Base-by-base conservation (phyloP, 2,888 invertebrate genomes). In the Drosophila imparisetae region DNA sequence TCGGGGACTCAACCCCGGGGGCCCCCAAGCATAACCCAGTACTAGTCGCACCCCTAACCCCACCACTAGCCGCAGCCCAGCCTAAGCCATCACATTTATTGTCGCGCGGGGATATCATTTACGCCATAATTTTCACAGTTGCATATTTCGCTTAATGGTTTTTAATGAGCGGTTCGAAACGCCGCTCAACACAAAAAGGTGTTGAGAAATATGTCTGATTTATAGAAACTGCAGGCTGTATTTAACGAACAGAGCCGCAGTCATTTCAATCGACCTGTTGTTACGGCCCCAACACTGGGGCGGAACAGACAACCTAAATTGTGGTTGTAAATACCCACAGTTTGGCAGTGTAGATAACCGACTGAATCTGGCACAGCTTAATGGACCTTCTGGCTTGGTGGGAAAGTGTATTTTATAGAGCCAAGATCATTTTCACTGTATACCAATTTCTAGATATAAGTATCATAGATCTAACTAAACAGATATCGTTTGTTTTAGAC, bases 71-170 rank as follows among this genome's bases (percentile, higher is more conserved):
- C 32, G 40, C 11, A 13, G 13, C 5, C 7, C 24, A 8, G 15
- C 11, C 11, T 18, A 10, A 30, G 24, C 38, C 27, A 48, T 66
- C 54, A 78, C 86, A 69, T 75, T 80, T 73, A 75, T 83, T 88
- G 80, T 74, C 71, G 70, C 68, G 63, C 59, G 62, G 70, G 70
- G 87, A 88, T 89, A 86, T 86, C 85, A 89, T 86, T 86, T 89
- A 89, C 85, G 80, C 85, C 85, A 86, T 86, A 87, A 89, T 89
- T 87, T 89, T 74, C 78, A 85, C 72, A 80, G 89, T 55, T 80
- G 86, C 87, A 87, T 82, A 89, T 86, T 86, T 83, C 74, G 67
- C 86, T 85, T 87, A 86, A 86, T 86, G 90, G 89, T 85, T 86
- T 86, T 86, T 86, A 86, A 86, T 86, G 89, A 86, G 89, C 64